Evolutionary conservation across 92 coral and sea anemone genomes (phyloP).

Genomic region (Meandrina meandrites): DNA sequence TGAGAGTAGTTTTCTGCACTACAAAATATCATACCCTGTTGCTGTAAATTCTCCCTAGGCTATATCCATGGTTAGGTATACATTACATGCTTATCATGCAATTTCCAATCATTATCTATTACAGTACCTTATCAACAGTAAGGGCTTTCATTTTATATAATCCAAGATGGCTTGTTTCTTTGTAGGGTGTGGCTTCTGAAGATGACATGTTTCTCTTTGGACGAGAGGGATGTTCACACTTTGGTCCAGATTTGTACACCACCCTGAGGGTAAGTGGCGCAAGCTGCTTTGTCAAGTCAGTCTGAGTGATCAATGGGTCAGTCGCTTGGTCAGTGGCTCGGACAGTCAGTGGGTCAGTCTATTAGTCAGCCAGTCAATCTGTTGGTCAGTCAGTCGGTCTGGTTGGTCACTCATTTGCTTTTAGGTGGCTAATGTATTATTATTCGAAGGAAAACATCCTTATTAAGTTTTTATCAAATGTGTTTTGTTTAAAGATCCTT

Average conservation of each 20-base stretch:
- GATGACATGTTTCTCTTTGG: constrained; percentile 71
- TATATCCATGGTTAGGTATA: too few relatives aligned
- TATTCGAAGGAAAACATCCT: neutral
- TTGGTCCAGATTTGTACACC: constrained; percentile 63
- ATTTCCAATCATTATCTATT: too few relatives aligned
- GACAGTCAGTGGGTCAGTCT: neutral
- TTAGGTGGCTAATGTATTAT: neutral
- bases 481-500: constrained; percentile 36
- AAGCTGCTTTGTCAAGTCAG: neutral
- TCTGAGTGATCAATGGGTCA: neutral
- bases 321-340: neutral
- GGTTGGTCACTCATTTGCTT: neutral
- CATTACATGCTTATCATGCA: neutral
- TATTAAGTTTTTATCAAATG: neutral
- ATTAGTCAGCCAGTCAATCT: neutral
- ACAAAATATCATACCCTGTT: neutral
- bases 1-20: too few relatives aligned
- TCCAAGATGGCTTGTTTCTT: neutral
- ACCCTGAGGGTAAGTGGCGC: constrained; percentile 58
- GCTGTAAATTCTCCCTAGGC: too few relatives aligned
- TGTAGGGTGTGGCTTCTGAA: constrained; percentile 60
- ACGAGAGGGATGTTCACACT: constrained; percentile 69
- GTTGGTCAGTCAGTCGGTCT: neutral
- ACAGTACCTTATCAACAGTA: too few relatives aligned
- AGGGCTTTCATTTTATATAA: neutral